These are phyloP conservation scores for Brachionus koreanus DNA, from an alignment of 1,140 invertebrate species.

Conservation along the genomic window DNA sequence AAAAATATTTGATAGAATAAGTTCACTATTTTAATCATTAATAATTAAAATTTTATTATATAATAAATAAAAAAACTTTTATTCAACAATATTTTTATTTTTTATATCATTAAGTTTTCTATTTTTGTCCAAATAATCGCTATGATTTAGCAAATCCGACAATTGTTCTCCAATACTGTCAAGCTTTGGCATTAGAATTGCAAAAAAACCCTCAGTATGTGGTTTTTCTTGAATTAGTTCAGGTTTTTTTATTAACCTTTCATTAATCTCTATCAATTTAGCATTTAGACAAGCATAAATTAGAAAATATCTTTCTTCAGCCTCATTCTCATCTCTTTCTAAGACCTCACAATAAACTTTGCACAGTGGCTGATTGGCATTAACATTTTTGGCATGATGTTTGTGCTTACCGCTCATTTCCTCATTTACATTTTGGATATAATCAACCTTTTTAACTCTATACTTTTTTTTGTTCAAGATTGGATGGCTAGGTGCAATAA, in stretches of 20 bases:
- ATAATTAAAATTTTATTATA: background rate
- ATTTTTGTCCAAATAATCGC: background rate
- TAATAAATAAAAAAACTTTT: background rate
- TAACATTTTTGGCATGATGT: constrained; percentile 38
- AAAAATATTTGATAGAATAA: no score
- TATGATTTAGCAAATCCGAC: background rate
- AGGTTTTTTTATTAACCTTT: constrained; percentile 25
- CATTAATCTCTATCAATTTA: constrained; percentile 37
- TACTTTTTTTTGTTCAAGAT: background rate
- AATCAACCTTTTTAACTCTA: constrained; percentile 1
- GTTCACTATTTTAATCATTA: no score
- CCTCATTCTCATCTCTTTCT: background rate
- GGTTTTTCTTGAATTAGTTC: constrained; percentile 27
- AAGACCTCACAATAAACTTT: background rate
- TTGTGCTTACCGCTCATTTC: constrained; percentile 44
- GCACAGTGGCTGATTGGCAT: constrained; percentile 9
- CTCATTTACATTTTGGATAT: constrained; percentile 36
- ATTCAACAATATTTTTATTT: background rate
- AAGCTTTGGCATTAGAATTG: constrained; percentile 35
- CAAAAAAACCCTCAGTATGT: constrained; percentile 19
- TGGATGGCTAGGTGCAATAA: constrained; percentile 27
- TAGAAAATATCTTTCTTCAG: constrained; percentile 6
- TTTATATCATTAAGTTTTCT: background rate
- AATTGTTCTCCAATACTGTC: constrained; percentile 18
- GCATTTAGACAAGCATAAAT: constrained; percentile 30